Evolutionary conservation across 2,797 vertebrate genomes (phyloP).

Genomic region (Streptopelia turtur): DNA sequence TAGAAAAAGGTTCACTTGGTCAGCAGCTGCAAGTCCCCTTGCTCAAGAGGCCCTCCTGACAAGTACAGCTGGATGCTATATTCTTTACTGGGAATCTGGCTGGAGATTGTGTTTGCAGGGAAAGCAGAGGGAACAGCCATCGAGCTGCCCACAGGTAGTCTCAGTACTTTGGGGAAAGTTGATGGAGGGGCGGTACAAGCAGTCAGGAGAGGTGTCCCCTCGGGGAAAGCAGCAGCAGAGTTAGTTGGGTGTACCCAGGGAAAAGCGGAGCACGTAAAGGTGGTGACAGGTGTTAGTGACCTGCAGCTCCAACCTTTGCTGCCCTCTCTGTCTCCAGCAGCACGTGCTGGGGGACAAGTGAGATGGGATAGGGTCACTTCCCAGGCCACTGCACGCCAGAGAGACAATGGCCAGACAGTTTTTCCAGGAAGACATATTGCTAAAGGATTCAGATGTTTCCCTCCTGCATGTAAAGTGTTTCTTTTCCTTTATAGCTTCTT

Average conservation of each 20-base stretch:
- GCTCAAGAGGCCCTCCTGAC: not conserved
- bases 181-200: not conserved
- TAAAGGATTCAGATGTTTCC: not conserved
- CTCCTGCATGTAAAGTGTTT: not conserved
- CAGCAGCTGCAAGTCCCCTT: not conserved
- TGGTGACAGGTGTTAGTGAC: not conserved
- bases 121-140: not conserved
- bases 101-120: not conserved
- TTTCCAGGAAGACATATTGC: not conserved
- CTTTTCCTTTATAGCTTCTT: not conserved
- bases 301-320: not conserved
- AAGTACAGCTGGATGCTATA: fast-evolving
- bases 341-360: not conserved
- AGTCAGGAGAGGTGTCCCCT: not conserved
- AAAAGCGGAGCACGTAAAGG: not conserved
- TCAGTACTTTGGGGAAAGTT: not conserved
- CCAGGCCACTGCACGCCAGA: fast-evolving
- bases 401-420: not conserved
- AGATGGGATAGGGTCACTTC: not conserved
- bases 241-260: not conserved
- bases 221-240: fast-evolving
- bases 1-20: not conserved
- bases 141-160: not conserved
- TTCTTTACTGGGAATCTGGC: not conserved
- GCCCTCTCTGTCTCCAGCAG: not conserved